Percentiles rank a stretch among this genome's conserved stretches.
Evolutionary conservation across 2,888 invertebrate genomes (phyloP).

Genomic region (Zaprionus lineosus): DNA sequence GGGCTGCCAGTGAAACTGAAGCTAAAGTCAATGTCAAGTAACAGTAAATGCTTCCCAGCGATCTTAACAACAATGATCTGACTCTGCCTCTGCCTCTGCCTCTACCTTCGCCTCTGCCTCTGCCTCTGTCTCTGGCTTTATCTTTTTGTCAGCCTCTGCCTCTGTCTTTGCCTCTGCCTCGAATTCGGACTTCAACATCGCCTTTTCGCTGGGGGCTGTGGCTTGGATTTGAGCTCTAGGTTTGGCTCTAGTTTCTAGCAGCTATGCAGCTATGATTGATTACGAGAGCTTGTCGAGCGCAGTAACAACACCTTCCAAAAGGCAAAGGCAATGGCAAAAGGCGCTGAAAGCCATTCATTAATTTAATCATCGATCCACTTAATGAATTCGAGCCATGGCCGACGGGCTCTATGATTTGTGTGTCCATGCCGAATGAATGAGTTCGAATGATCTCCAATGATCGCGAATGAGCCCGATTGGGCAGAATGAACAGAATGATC

Average conservation of each 20-base stretch:
- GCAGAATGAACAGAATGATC: background rate
- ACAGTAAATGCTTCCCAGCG: slow-evolving; percentile 43
- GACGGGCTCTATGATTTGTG: slow-evolving; percentile 67
- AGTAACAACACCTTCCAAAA: slow-evolving; percentile 20
- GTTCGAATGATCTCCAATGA: slow-evolving; percentile 12
- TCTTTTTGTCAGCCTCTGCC: no score
- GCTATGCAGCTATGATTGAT: slow-evolving; percentile 56
- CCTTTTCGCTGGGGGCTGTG: no score
- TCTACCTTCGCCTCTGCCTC: no score
- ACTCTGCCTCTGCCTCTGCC: slow-evolving; percentile 24
- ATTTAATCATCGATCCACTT: slow-evolving; percentile 76
- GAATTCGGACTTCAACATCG: no score
- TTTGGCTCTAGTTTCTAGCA: slow-evolving; percentile 26
- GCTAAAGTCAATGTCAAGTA: slow-evolving; percentile 54
- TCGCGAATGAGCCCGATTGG: background rate
- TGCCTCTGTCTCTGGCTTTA: no score
- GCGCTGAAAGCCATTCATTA: slow-evolving; percentile 74
- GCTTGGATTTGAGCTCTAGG: background rate
- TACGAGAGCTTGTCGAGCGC: slow-evolving; percentile 31
- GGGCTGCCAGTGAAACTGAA: slow-evolving; percentile 45
- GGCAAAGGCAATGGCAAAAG: slow-evolving; percentile 36
- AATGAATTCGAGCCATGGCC: slow-evolving; percentile 58
- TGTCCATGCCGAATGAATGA: slow-evolving; percentile 50
- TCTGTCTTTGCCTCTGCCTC: no score
- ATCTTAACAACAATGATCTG: slow-evolving; percentile 21